Base-by-base conservation (phyloP, 2,113 vertebrate species). In the Pteronura brasiliensis region DNA sequence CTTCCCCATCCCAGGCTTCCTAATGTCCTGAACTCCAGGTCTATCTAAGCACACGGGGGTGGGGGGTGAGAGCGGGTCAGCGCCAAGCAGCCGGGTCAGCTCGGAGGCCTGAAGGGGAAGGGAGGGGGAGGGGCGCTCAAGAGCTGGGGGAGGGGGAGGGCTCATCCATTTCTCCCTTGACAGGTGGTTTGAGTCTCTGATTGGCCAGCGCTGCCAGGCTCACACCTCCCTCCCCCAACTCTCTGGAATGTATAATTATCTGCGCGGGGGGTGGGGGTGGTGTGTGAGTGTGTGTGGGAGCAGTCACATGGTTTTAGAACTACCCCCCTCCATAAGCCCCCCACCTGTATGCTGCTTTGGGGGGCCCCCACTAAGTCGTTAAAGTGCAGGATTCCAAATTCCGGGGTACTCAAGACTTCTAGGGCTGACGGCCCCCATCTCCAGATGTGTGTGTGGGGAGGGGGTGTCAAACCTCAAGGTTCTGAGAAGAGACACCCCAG, bases 161-260 rank as follows among this genome's bases (percentile, higher is more conserved):
- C 94, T 98, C 97, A 98, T 98, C 96, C 97, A 97, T 97, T 97
- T 94, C 95, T 92, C 91, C 89, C 92, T 96, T 98, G 98, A 98
- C 99, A 99, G 99, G 98, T 99, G 98, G 98, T 98, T 98, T 98
- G 97, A 86, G 71, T 91, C 97, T 97, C 98, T 98, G 98, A 98
- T 99, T 99, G 99, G 99, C 96, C 97, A 86, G 97, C 94, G 95
- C 94, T 69, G 72, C 95, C 92, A 96, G 97, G 97, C 98, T 98
- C 95, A 98, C 95, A 97, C 98, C 98, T 97, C 96, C 98, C 97
- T 95, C 93, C 95, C 81, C 47, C 92, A 97, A 98, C 95, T 96
- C 91, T 94, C 95, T 98, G 99, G 99, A 99, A 98, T 99, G 99
- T 98, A 98, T 99, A 98, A 99, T 99, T 98, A 97, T 99, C 98